Percentiles rank a stretch among this genome's conserved stretches.
These are phyloP conservation scores for Netelia melanura DNA, from an alignment of 2,888 invertebrate genomes.

Conservation along the genomic window DNA sequence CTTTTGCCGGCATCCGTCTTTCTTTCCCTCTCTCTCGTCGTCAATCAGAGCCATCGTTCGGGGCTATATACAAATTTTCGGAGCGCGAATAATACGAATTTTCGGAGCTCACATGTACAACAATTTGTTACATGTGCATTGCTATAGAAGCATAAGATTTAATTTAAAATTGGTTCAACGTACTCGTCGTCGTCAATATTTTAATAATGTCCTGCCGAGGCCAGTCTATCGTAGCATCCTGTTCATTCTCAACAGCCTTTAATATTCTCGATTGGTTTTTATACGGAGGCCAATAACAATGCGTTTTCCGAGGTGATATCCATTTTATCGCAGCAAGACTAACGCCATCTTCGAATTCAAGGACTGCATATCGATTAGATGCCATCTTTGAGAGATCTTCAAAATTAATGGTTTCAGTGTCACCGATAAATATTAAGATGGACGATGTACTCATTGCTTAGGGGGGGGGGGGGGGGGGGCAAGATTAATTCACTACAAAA, in stretches of 20 bases:
- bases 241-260: slow-evolving; percentile 57
- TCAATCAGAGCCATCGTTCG: no score
- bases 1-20: no score
- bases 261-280: slow-evolving; percentile 53
- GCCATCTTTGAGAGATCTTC: slow-evolving; percentile 38
- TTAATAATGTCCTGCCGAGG: slow-evolving; percentile 56
- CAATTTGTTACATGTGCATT: slow-evolving; percentile 45
- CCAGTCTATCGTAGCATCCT: slow-evolving; percentile 49
- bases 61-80: no score
- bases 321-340: slow-evolving; percentile 47
- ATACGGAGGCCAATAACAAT: slow-evolving; percentile 59
- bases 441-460: slow-evolving; percentile 43
- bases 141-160: slow-evolving; percentile 44
- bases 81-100: no score
- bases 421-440: slow-evolving; percentile 43
- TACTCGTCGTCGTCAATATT: slow-evolving; percentile 60
- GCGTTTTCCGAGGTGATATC: slow-evolving; percentile 44
- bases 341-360: slow-evolving; percentile 49
- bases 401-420: slow-evolving; percentile 49
- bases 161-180: slow-evolving; percentile 49
- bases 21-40: no score
- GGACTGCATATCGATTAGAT: slow-evolving; percentile 48
- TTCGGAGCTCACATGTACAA: no score
- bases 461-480: neutral
- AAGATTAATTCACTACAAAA: slow-evolving; percentile 12